Evolutionary conservation across 2,797 vertebrate genomes (phyloP).

Genomic region (Cirrhinus mrigala): DNA sequence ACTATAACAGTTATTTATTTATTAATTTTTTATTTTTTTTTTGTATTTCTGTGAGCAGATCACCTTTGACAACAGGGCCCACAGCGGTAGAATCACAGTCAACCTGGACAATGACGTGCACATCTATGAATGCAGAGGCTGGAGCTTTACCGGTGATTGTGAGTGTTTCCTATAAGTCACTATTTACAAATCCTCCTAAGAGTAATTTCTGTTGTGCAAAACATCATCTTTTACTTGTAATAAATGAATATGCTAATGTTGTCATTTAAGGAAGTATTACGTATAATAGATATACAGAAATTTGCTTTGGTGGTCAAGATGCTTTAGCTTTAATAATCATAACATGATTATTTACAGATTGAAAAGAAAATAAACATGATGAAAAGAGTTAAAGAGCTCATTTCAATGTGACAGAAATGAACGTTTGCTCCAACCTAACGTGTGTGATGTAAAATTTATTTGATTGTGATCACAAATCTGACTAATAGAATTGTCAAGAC

Average conservation of each 20-base stretch:
- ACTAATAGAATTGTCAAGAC: background rate
- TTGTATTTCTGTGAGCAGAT: constrained; percentile 77
- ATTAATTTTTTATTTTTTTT: background rate
- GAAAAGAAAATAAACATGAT: background rate
- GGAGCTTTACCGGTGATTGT: constrained; percentile 90
- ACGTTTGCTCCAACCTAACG: background rate
- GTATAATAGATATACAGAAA: background rate
- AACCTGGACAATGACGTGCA: constrained; percentile 86
- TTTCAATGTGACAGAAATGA: background rate
- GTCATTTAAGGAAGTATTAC: background rate
- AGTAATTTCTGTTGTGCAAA: background rate
- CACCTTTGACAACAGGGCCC: constrained; percentile 90
- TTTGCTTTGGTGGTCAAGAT: background rate
- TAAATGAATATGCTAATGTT: background rate
- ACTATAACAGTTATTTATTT: too few species aligned
- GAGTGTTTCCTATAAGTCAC: constrained; percentile 70
- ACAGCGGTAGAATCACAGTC: constrained; percentile 92
- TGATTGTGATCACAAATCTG: background rate
- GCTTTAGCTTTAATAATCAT: background rate
- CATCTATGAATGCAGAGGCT: constrained; percentile 92
- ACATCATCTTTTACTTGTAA: background rate
- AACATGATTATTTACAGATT: background rate
- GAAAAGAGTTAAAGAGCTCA: background rate
- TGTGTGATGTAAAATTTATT: too few species aligned
- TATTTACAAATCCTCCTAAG: background rate